A percentile compares a stretch with the other conserved stretches of the same genome.
Evolutionary conservation across 2,888 invertebrate genomes (phyloP).

Genomic region (Tethea ocularis): DNA sequence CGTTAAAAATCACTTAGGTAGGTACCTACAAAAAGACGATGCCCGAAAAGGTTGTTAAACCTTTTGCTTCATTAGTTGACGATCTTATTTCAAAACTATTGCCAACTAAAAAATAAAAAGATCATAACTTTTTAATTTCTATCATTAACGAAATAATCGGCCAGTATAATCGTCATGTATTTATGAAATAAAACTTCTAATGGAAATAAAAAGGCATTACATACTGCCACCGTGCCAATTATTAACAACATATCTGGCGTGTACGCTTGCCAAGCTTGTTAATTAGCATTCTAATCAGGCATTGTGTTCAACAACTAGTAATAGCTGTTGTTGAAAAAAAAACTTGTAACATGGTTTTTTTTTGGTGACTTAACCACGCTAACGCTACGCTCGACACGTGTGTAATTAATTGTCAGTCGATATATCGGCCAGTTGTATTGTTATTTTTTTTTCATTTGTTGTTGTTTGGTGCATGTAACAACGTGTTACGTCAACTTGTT

Average conservation of each 20-base stretch:
- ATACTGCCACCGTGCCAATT: constrained; percentile 10
- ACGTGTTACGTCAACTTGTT: constrained; percentile 5
- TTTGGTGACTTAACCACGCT: constrained; percentile 2
- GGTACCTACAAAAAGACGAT: too few species aligned
- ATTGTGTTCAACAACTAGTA: constrained; percentile 38
- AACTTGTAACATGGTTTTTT: constrained; percentile 6
- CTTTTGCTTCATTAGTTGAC: too few species aligned
- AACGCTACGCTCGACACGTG: constrained; percentile 7
- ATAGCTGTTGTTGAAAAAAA: constrained; percentile 6
- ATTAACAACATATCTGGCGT: constrained; percentile 12
- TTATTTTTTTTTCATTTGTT: constrained; percentile 7
- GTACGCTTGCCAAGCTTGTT: constrained; percentile 21
- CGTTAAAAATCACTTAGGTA: too few species aligned
- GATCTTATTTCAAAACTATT: neutral
- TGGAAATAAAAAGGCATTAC: constrained; percentile 4
- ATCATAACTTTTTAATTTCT: neutral
- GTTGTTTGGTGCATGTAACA: constrained; percentile 6
- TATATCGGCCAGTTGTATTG: constrained; percentile 11
- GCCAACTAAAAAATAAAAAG: neutral
- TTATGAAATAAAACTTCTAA: neutral
- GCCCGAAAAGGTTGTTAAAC: too few species aligned
- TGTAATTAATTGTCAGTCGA: constrained; percentile 13
- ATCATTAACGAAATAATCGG: neutral
- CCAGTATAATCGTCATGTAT: neutral
- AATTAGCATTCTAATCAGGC: constrained; percentile 51